Percentiles rank a stretch among this genome's conserved stretches.
phyloP scores from a whole-genome alignment of 2,113 vertebrate species.

The Plectropomus leopardus region DNA sequence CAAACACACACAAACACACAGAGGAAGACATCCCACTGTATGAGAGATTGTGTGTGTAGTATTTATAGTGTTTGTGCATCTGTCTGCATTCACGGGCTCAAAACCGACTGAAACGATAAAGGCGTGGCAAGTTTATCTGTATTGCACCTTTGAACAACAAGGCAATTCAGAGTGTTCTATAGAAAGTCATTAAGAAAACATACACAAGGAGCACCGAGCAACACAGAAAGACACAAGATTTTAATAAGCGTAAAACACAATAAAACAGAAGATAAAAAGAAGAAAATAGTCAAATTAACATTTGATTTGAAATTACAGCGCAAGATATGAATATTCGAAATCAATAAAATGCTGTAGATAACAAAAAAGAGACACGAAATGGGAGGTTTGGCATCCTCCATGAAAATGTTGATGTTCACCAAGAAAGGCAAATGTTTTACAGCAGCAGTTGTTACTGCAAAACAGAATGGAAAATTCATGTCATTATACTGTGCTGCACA shows the following conservation, averaged over 20 bases:
- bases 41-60: conserved; percentile 14
- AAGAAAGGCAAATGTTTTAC: no score
- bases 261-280: not conserved
- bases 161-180: not conserved
- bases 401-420: no score
- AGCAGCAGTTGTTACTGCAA: no score
- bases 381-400: no score
- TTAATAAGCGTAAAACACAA: not conserved
- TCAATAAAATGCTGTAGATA: not conserved
- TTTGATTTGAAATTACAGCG: not conserved
- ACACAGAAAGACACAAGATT: not conserved
- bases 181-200: not conserved
- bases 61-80: conserved; percentile 15
- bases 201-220: not conserved
- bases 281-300: not conserved
- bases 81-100: conserved; percentile 8
- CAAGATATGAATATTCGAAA: not conserved
- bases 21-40: conserved; percentile 23
- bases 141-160: not conserved
- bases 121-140: not conserved
- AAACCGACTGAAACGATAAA: not conserved
- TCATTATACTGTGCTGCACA: no score
- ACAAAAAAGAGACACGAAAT: no score
- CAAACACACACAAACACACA: conserved; percentile 7
- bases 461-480: no score